These are phyloP conservation scores for Lasioglossum pauxillum DNA, from an alignment of 2,888 invertebrate genomes.

Conservation along the genomic window DNA sequence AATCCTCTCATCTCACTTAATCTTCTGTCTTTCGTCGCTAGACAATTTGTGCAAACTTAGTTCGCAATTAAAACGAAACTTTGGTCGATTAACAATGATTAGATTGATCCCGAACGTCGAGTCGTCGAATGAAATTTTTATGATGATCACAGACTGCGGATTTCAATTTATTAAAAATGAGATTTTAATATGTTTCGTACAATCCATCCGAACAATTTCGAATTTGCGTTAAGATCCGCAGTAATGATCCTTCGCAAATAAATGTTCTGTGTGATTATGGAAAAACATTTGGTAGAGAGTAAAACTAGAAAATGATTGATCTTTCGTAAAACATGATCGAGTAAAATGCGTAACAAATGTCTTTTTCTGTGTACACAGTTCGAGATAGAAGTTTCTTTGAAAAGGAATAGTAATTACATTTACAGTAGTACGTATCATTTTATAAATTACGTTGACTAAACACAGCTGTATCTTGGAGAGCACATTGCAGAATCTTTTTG, in stretches of 20 bases:
- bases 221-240: not conserved
- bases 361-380: slow-evolving; percentile 4
- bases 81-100: slow-evolving; percentile 11
- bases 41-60: slow-evolving; percentile 59
- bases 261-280: not conserved
- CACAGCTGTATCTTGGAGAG: no score
- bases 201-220: not conserved
- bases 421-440: not conserved
- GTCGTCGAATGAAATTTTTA: not conserved
- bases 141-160: not conserved
- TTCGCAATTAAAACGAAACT: slow-evolving; percentile 4
- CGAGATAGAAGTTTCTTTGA: not conserved
- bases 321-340: not conserved
- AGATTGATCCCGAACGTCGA: not conserved
- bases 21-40: slow-evolving; percentile 14
- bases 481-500: no score
- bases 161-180: not conserved
- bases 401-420: not conserved
- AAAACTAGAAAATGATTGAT: not conserved
- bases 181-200: not conserved
- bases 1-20: not conserved
- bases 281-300: not conserved
- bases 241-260: not conserved
- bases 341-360: slow-evolving; percentile 17
- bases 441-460: not conserved